Evolutionary conservation across 2,888 invertebrate genomes (phyloP).

Genomic region (Drosophila affinis): DNA sequence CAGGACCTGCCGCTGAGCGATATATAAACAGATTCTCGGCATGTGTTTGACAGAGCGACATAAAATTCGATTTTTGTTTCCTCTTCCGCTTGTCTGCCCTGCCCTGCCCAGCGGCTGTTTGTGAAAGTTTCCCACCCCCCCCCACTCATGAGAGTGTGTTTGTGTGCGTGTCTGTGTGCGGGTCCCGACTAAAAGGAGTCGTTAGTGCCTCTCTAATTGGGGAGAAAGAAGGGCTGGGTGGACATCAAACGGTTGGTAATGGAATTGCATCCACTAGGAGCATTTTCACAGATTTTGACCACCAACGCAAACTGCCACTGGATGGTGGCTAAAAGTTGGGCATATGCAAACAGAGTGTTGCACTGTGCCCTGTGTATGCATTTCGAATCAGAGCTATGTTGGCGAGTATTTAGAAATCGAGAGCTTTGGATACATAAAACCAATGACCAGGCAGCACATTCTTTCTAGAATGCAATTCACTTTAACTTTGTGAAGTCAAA

Average conservation of each 20-base stretch:
- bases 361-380: background rate
- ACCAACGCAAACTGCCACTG: background rate
- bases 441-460: no score
- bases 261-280: constrained; percentile 41
- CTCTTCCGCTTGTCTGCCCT: constrained; percentile 16
- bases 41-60: constrained; percentile 45
- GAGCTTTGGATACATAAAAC: no score
- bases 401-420: no score
- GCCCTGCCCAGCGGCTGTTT: constrained; percentile 7
- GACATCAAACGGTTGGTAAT: constrained; percentile 40
- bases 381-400: no score
- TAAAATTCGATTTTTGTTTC: constrained; percentile 46
- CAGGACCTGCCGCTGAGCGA: constrained; percentile 38
- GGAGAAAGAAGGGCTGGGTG: constrained; percentile 15
- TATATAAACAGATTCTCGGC: constrained; percentile 66
- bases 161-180: constrained; percentile 10
- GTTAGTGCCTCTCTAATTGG: constrained; percentile 54
- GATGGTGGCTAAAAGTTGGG: constrained; percentile 5
- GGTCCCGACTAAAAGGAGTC: constrained; percentile 34
- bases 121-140: constrained; percentile 11
- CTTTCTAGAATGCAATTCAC: background rate
- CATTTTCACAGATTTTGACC: constrained; percentile 37
- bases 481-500: background rate
- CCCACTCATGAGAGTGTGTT: background rate
- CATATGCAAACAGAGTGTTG: constrained; percentile 5